Conservation (phyloP, 2,113 vertebrate genomes). For the Vulpes vulpes region DNA sequence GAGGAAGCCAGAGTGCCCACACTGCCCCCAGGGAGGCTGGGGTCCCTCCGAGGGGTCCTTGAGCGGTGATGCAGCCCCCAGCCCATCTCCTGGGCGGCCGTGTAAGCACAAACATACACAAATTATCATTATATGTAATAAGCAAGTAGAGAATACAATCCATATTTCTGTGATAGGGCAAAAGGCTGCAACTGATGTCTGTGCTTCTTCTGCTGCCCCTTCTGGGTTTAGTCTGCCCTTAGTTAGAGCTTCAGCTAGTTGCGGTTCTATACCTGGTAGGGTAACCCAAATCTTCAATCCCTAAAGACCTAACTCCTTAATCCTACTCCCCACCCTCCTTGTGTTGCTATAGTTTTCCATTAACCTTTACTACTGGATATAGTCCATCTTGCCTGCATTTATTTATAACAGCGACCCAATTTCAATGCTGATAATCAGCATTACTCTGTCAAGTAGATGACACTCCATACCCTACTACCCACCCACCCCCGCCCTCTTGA, state of each 20-base stretch:
- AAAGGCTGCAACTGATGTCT: neutral
- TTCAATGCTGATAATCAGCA: neutral
- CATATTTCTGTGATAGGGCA: neutral
- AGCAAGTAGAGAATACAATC: neutral
- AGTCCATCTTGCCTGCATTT: neutral
- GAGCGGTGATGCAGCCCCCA: too few species aligned
- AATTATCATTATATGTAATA: neutral
- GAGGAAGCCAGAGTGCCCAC: too few species aligned
- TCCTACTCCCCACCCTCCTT: neutral
- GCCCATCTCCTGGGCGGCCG: too few species aligned
- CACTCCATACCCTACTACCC: accelerated
- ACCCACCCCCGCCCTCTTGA: neutral
- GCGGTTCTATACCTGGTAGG: neutral
- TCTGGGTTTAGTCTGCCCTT: neutral
- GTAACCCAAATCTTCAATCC: neutral
- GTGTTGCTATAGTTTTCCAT: neutral
- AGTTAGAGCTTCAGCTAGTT: neutral
- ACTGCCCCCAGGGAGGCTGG: too few species aligned
- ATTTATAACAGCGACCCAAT: neutral
- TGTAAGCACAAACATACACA: neutral
- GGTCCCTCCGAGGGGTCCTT: too few species aligned
- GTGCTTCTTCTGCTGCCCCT: neutral
- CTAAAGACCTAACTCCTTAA: neutral
- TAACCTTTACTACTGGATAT: neutral
- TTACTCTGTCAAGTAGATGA: neutral